Conservation (phyloP, 2,797 vertebrate species). For the Crocidura indochinensis region DNA sequence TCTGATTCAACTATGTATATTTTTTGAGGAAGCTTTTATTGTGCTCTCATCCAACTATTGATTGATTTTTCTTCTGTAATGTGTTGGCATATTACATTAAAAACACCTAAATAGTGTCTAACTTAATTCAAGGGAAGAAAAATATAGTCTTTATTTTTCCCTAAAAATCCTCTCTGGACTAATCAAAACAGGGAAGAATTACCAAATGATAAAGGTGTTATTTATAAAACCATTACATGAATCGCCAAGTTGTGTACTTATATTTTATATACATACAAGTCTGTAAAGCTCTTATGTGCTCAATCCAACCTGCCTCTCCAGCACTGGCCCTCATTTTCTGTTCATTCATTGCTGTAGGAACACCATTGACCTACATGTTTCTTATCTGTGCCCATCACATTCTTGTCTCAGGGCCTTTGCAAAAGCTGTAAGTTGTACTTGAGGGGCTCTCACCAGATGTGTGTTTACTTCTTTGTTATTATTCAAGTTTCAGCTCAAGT, state of each 20-base stretch:
- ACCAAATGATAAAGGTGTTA: not conserved
- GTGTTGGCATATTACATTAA: not conserved
- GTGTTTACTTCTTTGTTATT: not conserved
- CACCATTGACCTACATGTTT: not conserved
- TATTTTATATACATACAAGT: not conserved
- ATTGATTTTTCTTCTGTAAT: slow-evolving; percentile 6
- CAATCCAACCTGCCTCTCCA: not conserved
- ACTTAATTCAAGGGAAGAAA: slow-evolving; percentile 34
- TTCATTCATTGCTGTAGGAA: not conserved
- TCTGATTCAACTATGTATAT: rapidly evolving
- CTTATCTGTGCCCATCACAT: not conserved
- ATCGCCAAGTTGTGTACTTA: not conserved
- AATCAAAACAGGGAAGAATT: slow-evolving; percentile 24
- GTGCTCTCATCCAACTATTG: not conserved
- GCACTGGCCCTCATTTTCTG: too few relatives aligned
- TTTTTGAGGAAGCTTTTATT: not conserved
- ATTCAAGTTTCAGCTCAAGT: slow-evolving; percentile 7
- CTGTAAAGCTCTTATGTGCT: not conserved
- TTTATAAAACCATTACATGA: slow-evolving; percentile 21
- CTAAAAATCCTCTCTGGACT: not conserved
- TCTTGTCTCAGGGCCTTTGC: not conserved
- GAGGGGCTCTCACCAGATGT: not conserved
- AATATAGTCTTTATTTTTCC: not conserved
- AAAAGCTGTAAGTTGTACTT: not conserved
- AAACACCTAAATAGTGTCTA: not conserved